Evolutionary conservation across 2,888 invertebrate species (phyloP).

Genomic region (Horisme vitalbata): DNA sequence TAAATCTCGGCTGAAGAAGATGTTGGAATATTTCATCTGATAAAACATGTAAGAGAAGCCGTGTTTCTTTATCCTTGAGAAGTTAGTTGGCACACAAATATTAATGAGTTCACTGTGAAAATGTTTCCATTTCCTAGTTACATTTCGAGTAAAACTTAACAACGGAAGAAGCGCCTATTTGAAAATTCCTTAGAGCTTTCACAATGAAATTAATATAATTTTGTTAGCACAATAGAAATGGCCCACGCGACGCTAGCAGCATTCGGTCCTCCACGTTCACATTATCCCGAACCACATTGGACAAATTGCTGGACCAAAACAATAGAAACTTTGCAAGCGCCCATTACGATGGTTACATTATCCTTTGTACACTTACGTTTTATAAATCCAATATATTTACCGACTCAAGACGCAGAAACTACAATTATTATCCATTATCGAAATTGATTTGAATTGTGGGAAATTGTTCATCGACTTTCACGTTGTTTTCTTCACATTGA

Average conservation of each 20-base stretch:
- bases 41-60: no score
- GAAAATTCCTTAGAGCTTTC: conserved; percentile 3
- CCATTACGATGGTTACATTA: conserved; percentile 15
- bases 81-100: background rate
- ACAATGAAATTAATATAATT: conserved; percentile 6
- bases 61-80: no score
- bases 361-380: conserved; percentile 4
- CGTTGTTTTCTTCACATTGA: no score
- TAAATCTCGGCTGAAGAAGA: no score
- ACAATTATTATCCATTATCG: no score
- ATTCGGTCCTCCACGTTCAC: conserved; percentile 1
- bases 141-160: background rate
- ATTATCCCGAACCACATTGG: conserved; percentile 20
- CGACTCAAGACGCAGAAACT: background rate
- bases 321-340: conserved; percentile 17
- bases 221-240: conserved; percentile 16
- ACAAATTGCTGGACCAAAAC: conserved; percentile 21
- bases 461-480: no score
- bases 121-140: no score
- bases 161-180: background rate
- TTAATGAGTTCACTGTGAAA: no score
- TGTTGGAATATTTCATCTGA: no score
- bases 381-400: background rate
- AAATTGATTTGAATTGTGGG: no score
- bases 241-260: conserved; percentile 10